A percentile compares a stretch with the other conserved stretches of the same genome.
phyloP scores from a whole-genome alignment of 1,140 invertebrate genomes.

The Neuroterus valhalla region DNA sequence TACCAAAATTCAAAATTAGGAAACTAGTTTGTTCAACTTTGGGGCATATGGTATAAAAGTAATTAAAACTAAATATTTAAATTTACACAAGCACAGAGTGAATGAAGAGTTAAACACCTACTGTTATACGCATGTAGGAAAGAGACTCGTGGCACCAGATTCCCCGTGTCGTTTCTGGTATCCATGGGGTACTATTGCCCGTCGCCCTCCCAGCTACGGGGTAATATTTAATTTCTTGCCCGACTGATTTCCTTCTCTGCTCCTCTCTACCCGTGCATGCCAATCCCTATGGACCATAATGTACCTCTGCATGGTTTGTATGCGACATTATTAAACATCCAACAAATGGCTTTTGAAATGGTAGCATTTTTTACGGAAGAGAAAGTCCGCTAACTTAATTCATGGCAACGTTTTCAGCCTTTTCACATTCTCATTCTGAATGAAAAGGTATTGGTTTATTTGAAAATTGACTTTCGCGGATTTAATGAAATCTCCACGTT shows the following conservation, averaged over 20 bases:
- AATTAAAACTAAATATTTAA: conserved; percentile 6
- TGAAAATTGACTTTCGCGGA: too few relatives aligned
- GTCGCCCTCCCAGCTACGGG: conserved; percentile 9
- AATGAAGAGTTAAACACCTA: background rate
- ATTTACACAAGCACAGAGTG: background rate
- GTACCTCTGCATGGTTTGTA: conserved; percentile 4
- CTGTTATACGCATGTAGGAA: background rate
- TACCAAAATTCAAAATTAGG: conserved; percentile 13
- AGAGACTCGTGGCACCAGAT: conserved; percentile 1
- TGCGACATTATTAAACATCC: conserved; percentile 17
- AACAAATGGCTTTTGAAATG: conserved; percentile 15
- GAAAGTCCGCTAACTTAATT: conserved; percentile 3
- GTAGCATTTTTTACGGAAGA: background rate
- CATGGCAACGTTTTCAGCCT: background rate
- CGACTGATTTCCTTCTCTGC: conserved; percentile 11
- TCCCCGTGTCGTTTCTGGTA: conserved; percentile 5
- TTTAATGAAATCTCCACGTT: too few relatives aligned
- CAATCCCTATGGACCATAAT: conserved; percentile 7
- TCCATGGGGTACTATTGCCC: conserved; percentile 25
- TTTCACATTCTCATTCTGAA: too few relatives aligned
- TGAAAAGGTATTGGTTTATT: too few relatives aligned
- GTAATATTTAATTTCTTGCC: conserved; percentile 31
- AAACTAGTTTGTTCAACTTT: background rate
- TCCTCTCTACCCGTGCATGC: conserved; percentile 3
- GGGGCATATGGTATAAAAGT: conserved; percentile 6